Conservation (phyloP, 2,113 vertebrate genomes). For the Thinocorus orbignyianus region DNA sequence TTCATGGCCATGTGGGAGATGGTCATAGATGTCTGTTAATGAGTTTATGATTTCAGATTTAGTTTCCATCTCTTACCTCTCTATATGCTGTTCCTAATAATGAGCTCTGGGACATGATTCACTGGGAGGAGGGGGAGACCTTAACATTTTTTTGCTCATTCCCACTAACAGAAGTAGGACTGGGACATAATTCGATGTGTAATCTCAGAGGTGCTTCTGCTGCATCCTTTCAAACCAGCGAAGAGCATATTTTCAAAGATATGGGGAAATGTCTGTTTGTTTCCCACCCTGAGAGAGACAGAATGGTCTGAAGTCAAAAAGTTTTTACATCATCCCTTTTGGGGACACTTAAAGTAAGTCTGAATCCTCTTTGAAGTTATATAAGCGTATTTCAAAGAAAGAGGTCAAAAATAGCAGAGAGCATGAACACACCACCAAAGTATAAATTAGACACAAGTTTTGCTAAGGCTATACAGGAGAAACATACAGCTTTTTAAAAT, state of each 20-base stretch:
- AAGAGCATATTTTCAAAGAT: slow-evolving; percentile 19
- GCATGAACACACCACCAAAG: background rate
- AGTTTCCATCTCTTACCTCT: slow-evolving; percentile 69
- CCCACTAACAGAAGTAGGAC: slow-evolving; percentile 51
- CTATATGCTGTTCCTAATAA: slow-evolving; percentile 64
- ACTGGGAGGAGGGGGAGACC: slow-evolving; percentile 32
- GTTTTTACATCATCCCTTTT: slow-evolving; percentile 2
- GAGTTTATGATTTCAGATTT: slow-evolving; percentile 69
- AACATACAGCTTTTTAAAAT: slow-evolving; percentile 12
- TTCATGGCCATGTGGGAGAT: slow-evolving; percentile 40
- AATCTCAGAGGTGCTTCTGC: slow-evolving; percentile 39
- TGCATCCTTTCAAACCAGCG: background rate
- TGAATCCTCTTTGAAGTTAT: slow-evolving; percentile 29
- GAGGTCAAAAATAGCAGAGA: slow-evolving; percentile 34
- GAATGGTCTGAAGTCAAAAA: slow-evolving; percentile 32
- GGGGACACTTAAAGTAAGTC: slow-evolving; percentile 20
- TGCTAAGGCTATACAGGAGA: background rate
- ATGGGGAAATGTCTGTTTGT: background rate
- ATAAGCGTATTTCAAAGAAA: slow-evolving; percentile 19
- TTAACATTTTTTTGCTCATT: slow-evolving; percentile 39
- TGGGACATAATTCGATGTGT: slow-evolving; percentile 36
- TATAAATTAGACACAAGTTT: slow-evolving; percentile 25
- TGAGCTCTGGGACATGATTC: slow-evolving; percentile 63
- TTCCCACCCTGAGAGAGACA: background rate
- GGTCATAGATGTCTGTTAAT: slow-evolving; percentile 56